phyloP scores from a whole-genome alignment of 2,113 vertebrate species.

The Cyanocitta stelleri region DNA sequence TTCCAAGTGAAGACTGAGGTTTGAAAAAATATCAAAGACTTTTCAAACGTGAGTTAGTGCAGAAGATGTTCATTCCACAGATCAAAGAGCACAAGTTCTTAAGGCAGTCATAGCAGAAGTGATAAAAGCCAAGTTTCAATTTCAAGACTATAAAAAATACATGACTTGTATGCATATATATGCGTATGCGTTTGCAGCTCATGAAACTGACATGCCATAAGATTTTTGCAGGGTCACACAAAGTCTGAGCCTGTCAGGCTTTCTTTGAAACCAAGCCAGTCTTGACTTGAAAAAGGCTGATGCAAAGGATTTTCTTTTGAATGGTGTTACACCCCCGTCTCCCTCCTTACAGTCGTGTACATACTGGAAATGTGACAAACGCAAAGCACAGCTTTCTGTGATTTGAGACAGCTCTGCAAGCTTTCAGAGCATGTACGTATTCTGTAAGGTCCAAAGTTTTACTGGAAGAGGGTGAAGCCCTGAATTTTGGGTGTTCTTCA shows the following conservation, averaged over 20 bases:
- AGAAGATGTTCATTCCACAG: background rate
- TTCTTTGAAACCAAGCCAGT: background rate
- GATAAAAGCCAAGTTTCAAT: background rate
- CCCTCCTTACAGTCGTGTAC: background rate
- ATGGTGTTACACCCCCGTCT: background rate
- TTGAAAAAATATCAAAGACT: background rate
- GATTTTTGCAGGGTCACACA: background rate
- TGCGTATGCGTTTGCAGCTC: background rate
- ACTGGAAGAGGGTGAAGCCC: background rate
- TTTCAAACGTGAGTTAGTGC: background rate
- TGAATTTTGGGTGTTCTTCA: background rate
- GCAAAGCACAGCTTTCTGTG: rapidly evolving
- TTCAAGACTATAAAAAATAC: background rate
- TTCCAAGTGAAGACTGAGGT: background rate
- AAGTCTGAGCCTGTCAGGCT: background rate
- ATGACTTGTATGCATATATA: background rate
- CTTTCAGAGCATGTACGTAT: background rate
- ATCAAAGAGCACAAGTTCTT: background rate
- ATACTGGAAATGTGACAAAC: rapidly evolving
- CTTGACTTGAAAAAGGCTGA: background rate
- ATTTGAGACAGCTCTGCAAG: background rate
- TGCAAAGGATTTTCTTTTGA: background rate
- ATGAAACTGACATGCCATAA: background rate
- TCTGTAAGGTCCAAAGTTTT: background rate
- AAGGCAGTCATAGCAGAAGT: background rate